Percentiles rank a stretch among this genome's conserved stretches.
Conservation (phyloP, 2,113 vertebrate genomes). For the Toxostoma redivivum region DNA sequence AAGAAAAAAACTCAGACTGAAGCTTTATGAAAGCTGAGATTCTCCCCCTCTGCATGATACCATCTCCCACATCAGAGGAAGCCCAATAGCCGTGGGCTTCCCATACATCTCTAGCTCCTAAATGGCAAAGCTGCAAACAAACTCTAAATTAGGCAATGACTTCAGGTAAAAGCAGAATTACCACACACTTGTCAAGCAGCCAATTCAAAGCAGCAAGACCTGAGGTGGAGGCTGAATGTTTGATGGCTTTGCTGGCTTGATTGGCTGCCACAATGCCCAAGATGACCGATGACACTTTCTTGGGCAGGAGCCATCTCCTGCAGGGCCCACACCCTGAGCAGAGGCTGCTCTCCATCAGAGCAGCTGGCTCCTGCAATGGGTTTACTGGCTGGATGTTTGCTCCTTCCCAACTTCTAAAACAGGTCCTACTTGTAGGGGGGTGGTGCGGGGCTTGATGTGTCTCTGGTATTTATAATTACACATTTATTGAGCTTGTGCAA, state of each 20-base stretch:
- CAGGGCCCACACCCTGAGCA: conserved; percentile 28
- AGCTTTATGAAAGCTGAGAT: conserved; percentile 21
- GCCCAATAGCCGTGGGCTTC: conserved; percentile 13
- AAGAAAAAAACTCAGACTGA: background rate
- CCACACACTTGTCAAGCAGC: conserved; percentile 46
- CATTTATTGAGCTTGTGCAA: conserved; percentile 57
- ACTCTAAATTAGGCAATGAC: conserved; percentile 42
- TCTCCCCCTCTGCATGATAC: conserved; percentile 10
- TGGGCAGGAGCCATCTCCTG: conserved; percentile 42
- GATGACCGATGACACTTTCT: conserved; percentile 42
- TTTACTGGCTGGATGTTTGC: background rate
- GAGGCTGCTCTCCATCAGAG: background rate
- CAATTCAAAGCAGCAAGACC: conserved; percentile 49
- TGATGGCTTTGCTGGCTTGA: conserved; percentile 7
- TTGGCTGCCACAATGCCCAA: conserved; percentile 19
- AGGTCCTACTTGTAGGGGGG: conserved; percentile 16
- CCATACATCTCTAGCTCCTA: conserved; percentile 26
- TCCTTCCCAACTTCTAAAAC: conserved; percentile 13
- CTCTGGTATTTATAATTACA: conserved; percentile 57
- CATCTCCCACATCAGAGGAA: conserved; percentile 57
- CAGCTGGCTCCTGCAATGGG: background rate
- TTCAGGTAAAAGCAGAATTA: conserved; percentile 55
- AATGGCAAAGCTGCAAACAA: conserved; percentile 41
- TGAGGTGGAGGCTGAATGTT: conserved; percentile 35
- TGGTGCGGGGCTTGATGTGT: background rate